Base-by-base conservation (phyloP, 2,888 invertebrate genomes). In the Hemistola chrysoprasaria region DNA sequence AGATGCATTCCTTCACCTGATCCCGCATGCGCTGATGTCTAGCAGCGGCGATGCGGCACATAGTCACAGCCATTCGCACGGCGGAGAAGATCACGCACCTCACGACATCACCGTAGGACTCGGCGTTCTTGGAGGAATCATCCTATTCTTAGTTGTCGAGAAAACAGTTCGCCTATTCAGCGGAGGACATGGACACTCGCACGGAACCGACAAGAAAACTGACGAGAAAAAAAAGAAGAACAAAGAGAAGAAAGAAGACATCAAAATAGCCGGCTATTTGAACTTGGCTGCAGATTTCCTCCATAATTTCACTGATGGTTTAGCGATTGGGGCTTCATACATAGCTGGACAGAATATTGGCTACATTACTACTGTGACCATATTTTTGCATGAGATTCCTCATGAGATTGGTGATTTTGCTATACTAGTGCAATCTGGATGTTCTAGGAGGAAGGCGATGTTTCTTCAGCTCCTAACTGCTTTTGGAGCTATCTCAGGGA, bases 391-490 rank as follows among this genome's bases (percentile, higher is more conserved):
- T 79, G 99, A 99, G 91, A 96, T 99, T 50, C 99, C 99, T 22
- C 99, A 99, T 90, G 99, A 99, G 89, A 98, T 99, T 71, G 99
- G 99, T 23, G 99, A 99, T 80, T 99, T 98, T 90, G 99, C 99
- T 7, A 99, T 99, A 76, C 92, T 99, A 38, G 94, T 99, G 40
- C 98, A 99, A 79, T 98, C 98, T 29, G 99, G 99, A 11, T 98
- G 98, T 71, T 95, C 95, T 5, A 93, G 96, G 59, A 93, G 90
- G 70, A 98, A 98, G 89, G 99, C 99, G 0, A 99, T 99, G 95
- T 78, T 95, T 66, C 89, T 99, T 40, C 99, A 99, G 74, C 88
- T 99, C 47, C 88, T 96, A 3, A 99, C 99, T 23, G 99, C 99
- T 1, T 69, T 98, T 41, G 99, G 99, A 47, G 99, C 99, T 11